Evolutionary conservation across 2,888 invertebrate genomes (phyloP), one percentile per base, ranked within the genome.

Genomic region (Galerucella calmariensis): DNA sequence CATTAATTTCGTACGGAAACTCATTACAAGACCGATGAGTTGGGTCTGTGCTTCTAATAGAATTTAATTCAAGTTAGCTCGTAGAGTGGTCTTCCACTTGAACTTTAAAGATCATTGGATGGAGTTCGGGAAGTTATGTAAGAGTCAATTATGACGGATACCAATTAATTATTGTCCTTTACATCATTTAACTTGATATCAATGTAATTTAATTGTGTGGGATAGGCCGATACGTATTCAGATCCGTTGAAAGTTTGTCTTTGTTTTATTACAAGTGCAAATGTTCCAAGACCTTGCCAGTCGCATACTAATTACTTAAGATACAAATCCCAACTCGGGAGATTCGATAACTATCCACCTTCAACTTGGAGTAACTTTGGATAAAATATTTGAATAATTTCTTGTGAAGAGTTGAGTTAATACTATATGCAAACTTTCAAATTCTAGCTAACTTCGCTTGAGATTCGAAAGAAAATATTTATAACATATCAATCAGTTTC

Each of bases 111-210:
- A 73, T 73, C 73, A 69, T 73, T 67, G 69, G 69, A 69, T 58
- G 59, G 56, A 73, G 73, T 73, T 73, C 44, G 35, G 67, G 74
- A 67, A 70, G 67, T 74, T 70, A 24, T 74, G 59, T 70, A 59
- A 70, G 66, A 70, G 67, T 67, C 67, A 53, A 74, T 74, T 53
- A 61, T 51, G 74, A 67, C 44, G 69, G 62, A 67, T 74, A 74
- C 69, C 74, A 69, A 74, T 74, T 74, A 74, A 74, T 70, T 74
- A 69, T 61, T 74, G 74, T 70, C 69, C 70, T 53, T 10, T 63
- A 35, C 53, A 70, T 70, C 41, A 41, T n/a, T 56, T 53, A 51
- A 63, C 20, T 41, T 24, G 59, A 46, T 27, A 56, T 61, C 35
- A 11, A n/a, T 69, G 61, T 69, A 62, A 69, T 62, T 69, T 59